phyloP scores from a whole-genome alignment of 53 echinoderm and acorn worm species.

The Henricia sp. region DNA sequence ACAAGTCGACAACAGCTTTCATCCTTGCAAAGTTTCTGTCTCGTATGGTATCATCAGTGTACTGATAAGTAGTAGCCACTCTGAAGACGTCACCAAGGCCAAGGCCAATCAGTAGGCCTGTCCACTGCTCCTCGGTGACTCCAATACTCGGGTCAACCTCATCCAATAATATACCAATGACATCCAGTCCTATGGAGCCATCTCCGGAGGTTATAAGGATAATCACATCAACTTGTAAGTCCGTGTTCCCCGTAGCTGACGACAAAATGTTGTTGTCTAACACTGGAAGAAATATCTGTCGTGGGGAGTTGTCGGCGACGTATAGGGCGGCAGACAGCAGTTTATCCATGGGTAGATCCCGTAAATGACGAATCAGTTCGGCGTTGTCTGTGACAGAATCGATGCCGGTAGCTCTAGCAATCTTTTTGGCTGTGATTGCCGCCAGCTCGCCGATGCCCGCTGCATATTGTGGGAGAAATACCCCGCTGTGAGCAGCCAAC shows the following conservation, averaged over 20 bases:
- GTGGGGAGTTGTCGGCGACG: neutral
- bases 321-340: neutral
- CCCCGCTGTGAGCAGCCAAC: conserved; percentile 62
- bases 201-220: conserved; percentile 21
- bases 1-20: conserved; percentile 12
- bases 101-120: neutral
- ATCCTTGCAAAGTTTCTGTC: conserved; percentile 25
- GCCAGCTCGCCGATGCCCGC: conserved; percentile 46
- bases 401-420: conserved; percentile 53
- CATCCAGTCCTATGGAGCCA: conserved; percentile 16
- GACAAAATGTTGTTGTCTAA: conserved; percentile 14
- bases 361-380: conserved; percentile 65
- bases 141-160: conserved; percentile 13
- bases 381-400: conserved; percentile 19
- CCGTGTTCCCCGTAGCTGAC: neutral
- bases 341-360: conserved; percentile 7
- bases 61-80: conserved; percentile 8
- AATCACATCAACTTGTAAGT: conserved; percentile 7
- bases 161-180: neutral
- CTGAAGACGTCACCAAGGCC: neutral
- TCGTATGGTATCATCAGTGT: conserved; percentile 5
- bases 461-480: neutral
- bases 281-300: conserved; percentile 29
- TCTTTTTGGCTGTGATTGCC: conserved; percentile 50
- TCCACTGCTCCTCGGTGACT: conserved; percentile 27